These are phyloP conservation scores for Pseudomyrmex dendroicus DNA, from an alignment of 1,140 invertebrate genomes.

Conservation along the genomic window DNA sequence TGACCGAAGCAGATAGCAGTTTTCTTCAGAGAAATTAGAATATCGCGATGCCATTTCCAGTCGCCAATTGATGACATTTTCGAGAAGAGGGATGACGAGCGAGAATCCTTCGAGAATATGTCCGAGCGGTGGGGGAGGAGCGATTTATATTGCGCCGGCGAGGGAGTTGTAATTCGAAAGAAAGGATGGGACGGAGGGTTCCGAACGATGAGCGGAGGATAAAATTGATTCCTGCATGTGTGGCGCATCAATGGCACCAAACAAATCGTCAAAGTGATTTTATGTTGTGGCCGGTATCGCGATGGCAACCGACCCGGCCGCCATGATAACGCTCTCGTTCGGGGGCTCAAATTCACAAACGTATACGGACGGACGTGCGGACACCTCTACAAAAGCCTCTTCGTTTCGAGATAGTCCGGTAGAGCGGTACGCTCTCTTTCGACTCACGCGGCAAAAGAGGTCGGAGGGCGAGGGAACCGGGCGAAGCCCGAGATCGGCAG, in stretches of 20 bases:
- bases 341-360: slow-evolving; percentile 79
- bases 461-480: slow-evolving; percentile 71
- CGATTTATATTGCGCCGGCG: too few species aligned
- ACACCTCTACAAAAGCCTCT: slow-evolving; percentile 66
- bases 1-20: neutral
- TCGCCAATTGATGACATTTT: slow-evolving; percentile 43
- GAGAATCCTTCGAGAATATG: slow-evolving; percentile 69
- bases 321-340: slow-evolving; percentile 80
- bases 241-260: slow-evolving; percentile 81
- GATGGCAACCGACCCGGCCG: slow-evolving; percentile 82
- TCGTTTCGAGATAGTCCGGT: slow-evolving; percentile 67
- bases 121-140: neutral
- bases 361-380: slow-evolving; percentile 68
- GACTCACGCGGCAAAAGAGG: slow-evolving; percentile 70
- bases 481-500: slow-evolving; percentile 54
- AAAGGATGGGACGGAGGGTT: neutral
- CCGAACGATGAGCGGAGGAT: slow-evolving; percentile 9
- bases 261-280: slow-evolving; percentile 84
- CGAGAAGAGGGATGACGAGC: slow-evolving; percentile 14
- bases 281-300: slow-evolving; percentile 83
- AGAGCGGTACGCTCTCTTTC: slow-evolving; percentile 31
- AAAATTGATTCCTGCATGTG: slow-evolving; percentile 82
- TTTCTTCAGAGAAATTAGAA: slow-evolving; percentile 48
- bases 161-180: slow-evolving; percentile 6
- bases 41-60: slow-evolving; percentile 34